These are phyloP conservation scores for Sinocyclocheilus rhinocerous DNA, from an alignment of 2,113 vertebrate genomes.

Conservation along the genomic window DNA sequence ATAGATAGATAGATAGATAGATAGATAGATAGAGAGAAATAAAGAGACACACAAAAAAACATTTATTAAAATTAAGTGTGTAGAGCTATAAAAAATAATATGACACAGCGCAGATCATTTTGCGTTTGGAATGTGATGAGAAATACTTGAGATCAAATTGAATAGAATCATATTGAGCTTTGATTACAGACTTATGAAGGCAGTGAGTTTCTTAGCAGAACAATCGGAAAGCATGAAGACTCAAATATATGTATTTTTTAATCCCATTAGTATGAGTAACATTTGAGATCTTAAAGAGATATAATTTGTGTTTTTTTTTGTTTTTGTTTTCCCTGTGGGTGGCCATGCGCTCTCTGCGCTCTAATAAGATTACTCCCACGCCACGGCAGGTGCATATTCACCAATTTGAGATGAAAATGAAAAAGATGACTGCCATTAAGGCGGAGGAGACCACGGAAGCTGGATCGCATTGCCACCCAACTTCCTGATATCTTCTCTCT, in stretches of 20 bases:
- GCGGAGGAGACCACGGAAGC: constrained; percentile 11
- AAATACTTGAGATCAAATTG: too few relatives aligned
- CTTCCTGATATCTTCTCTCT: constrained; percentile 8
- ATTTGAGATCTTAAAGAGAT: constrained; percentile 12
- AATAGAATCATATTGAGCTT: too few relatives aligned
- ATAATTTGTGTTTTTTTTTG: too few relatives aligned
- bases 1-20: too few relatives aligned
- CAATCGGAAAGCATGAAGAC: too few relatives aligned
- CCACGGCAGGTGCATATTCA: constrained; percentile 49
- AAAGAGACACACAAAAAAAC: background rate
- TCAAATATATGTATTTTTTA: too few relatives aligned
- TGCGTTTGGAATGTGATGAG: background rate
- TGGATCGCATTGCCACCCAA: constrained; percentile 26
- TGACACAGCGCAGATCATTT: background rate
- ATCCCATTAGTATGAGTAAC: background rate
- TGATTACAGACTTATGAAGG: too few relatives aligned
- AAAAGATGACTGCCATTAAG: constrained; percentile 1
- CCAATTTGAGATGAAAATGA: constrained; percentile 45
- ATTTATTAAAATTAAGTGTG: background rate
- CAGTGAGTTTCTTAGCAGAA: too few relatives aligned
- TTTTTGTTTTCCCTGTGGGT: constrained; percentile 2
- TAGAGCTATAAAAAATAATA: background rate
- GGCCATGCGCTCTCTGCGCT: constrained; percentile 43
- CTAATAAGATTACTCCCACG: constrained; percentile 59
- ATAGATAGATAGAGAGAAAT: background rate